Percentiles rank a stretch among this genome's conserved stretches.
Conservation (phyloP, 2,888 invertebrate species). For the Lamellibrachia columna region DNA sequence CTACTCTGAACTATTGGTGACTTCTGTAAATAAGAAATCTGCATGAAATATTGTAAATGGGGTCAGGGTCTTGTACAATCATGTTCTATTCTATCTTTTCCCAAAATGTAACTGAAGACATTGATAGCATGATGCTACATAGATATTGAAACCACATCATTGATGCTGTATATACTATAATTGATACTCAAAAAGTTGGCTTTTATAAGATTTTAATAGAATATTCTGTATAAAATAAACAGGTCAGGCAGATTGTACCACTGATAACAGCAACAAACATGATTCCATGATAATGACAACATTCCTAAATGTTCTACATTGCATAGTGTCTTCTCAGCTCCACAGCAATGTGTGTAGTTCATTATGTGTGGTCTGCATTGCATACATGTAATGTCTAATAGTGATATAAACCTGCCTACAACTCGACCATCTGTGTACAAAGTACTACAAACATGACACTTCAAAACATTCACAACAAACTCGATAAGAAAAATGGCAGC, state of each 20-base stretch:
- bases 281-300: not conserved
- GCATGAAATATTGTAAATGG: too few species aligned
- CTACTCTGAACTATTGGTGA: too few species aligned
- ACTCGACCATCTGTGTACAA: not conserved
- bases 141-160: too few species aligned
- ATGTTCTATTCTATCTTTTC: too few species aligned
- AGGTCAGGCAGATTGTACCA: constrained; percentile 13
- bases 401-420: not conserved
- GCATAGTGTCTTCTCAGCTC: not conserved
- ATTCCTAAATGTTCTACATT: constrained; percentile 7
- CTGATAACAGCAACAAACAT: constrained; percentile 20
- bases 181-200: not conserved
- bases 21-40: too few species aligned
- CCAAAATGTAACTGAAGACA: too few species aligned
- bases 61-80: too few species aligned
- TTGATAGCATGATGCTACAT: too few species aligned
- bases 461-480: too few species aligned
- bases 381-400: not conserved
- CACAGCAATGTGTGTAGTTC: not conserved
- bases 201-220: constrained; percentile 17
- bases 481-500: constrained; percentile 6
- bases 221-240: constrained; percentile 21
- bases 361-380: not conserved
- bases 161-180: too few species aligned
- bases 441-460: too few species aligned